Evolutionary conservation across 2,888 invertebrate genomes (phyloP).

Genomic region (Glomeris marginata): DNA sequence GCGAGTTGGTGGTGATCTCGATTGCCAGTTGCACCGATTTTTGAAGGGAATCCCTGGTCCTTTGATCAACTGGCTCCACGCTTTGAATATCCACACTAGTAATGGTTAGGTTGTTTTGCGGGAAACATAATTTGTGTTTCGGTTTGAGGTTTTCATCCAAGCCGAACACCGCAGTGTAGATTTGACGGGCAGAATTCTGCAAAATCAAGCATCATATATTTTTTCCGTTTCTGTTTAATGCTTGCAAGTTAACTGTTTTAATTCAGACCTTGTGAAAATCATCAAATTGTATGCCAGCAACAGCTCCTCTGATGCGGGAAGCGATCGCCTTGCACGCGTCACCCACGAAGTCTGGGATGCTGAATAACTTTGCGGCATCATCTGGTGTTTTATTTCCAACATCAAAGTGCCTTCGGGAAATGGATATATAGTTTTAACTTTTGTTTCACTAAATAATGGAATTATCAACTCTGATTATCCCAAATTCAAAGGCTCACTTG

Average conservation of each 20-base stretch:
- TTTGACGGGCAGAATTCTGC: constrained; percentile 35
- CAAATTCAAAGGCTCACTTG: too few relatives aligned
- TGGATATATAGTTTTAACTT: too few relatives aligned
- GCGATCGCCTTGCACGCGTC: constrained; percentile 38
- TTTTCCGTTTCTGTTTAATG: background rate
- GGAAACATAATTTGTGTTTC: constrained; percentile 30
- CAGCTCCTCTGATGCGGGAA: constrained; percentile 34
- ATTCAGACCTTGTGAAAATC: constrained; percentile 35
- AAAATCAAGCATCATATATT: constrained; percentile 9
- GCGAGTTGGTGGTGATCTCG: constrained; percentile 38
- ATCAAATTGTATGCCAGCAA: constrained; percentile 35
- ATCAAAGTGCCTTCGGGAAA: constrained; percentile 36
- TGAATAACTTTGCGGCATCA: constrained; percentile 32
- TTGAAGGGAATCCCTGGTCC: constrained; percentile 35
- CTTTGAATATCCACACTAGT: constrained; percentile 37
- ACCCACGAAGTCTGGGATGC: constrained; percentile 38
- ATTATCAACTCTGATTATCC: too few relatives aligned
- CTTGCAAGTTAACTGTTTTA: too few relatives aligned
- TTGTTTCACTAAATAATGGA: too few relatives aligned
- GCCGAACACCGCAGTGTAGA: constrained; percentile 35
- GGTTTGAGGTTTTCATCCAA: constrained; percentile 32
- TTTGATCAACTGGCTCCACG: constrained; percentile 38
- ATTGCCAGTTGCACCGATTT: constrained; percentile 39
- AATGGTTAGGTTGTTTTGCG: constrained; percentile 33
- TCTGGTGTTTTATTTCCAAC: constrained; percentile 23